Evolutionary conservation across 2,113 vertebrate species (phyloP).

Genomic region (Lamprologus tigripictilis): DNA sequence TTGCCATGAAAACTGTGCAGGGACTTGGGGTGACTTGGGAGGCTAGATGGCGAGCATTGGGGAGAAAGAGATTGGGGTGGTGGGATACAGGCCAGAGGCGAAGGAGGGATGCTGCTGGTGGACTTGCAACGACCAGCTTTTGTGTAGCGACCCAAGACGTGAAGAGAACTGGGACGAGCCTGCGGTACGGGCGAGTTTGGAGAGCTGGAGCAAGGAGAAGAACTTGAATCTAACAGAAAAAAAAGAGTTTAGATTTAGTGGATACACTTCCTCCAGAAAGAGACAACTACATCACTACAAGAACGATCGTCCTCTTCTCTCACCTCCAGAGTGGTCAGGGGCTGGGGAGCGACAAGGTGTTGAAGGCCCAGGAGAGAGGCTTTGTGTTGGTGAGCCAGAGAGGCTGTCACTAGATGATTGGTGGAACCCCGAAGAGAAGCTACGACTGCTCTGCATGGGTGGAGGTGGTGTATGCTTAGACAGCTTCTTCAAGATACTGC

Average conservation of each 20-base stretch:
- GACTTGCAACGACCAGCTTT: constrained; percentile 89
- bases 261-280: not conserved
- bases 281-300: not conserved
- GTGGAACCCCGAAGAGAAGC: constrained; percentile 89
- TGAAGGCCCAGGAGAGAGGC: constrained; percentile 81
- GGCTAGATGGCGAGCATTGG: constrained; percentile 79
- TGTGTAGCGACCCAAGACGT: constrained; percentile 81
- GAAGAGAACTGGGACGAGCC: constrained; percentile 87
- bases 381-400: constrained; percentile 86
- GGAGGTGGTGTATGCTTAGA: constrained; percentile 79
- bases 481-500: constrained; percentile 86
- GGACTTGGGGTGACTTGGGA: constrained; percentile 70
- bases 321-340: constrained; percentile 79
- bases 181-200: constrained; percentile 87
- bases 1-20: constrained; percentile 77
- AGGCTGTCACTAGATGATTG: constrained; percentile 92
- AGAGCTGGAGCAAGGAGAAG: constrained; percentile 87
- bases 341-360: constrained; percentile 81
- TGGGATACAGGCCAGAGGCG: constrained; percentile 86
- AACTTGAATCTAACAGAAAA: constrained; percentile 76
- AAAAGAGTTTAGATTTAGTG: not conserved
- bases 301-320: not conserved
- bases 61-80: constrained; percentile 81
- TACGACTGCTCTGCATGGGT: constrained; percentile 84
- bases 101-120: constrained; percentile 89